These are phyloP conservation scores for Alectura lathami DNA, from an alignment of 2,113 vertebrate species.

Conservation along the genomic window DNA sequence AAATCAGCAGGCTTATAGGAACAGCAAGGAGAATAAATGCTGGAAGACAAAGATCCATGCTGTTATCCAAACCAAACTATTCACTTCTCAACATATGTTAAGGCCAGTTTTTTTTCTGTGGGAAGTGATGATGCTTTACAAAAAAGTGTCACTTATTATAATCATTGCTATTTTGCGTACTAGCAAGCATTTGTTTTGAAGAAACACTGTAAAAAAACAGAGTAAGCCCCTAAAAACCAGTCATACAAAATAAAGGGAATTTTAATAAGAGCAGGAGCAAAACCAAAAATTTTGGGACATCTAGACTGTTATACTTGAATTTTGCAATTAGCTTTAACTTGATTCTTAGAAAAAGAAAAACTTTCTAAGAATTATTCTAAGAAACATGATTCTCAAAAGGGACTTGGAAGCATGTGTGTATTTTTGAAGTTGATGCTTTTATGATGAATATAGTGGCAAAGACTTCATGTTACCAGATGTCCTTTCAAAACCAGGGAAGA, in stretches of 20 bases:
- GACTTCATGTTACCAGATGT: neutral
- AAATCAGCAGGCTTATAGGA: neutral
- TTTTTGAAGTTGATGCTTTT: neutral
- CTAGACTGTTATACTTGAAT: neutral
- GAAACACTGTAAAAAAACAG: neutral
- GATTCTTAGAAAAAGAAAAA: neutral
- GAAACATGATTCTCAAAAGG: fast-evolving
- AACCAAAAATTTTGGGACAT: neutral
- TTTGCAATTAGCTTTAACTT: neutral
- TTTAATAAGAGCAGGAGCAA: neutral
- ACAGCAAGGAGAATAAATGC: neutral
- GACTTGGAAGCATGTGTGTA: neutral
- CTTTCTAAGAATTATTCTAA: neutral
- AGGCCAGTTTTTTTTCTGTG: neutral
- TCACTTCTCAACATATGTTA: neutral
- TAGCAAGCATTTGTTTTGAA: neutral
- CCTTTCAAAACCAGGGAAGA: neutral
- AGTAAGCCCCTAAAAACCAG: neutral
- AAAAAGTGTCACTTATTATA: neutral
- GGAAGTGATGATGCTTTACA: neutral
- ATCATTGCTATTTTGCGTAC: neutral
- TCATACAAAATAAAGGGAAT: neutral
- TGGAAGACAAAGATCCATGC: neutral
- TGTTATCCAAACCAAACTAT: neutral
- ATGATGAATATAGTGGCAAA: neutral